phyloP scores from a whole-genome alignment of 2,797 vertebrate genomes.

The Bufotes viridis region DNA sequence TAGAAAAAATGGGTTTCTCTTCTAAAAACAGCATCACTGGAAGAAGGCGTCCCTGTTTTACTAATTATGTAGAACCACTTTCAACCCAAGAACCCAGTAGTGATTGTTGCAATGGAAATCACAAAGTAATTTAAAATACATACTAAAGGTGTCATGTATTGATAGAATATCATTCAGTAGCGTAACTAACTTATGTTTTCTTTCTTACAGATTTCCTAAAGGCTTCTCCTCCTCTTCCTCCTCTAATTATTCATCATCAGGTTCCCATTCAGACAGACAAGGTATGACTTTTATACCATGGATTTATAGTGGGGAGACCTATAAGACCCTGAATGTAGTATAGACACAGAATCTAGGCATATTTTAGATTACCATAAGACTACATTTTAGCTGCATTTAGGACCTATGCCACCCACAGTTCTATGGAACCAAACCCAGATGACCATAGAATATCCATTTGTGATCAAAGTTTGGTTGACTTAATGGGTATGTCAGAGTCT shows the following conservation, averaged over 20 bases:
- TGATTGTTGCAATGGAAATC: too few species aligned
- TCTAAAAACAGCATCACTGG: too few species aligned
- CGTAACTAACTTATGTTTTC: not conserved
- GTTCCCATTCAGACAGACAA: slow-evolving; percentile 25
- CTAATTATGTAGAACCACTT: too few species aligned
- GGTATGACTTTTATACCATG: slow-evolving; percentile 25
- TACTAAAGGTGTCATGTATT: too few species aligned
- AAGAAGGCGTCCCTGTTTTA: too few species aligned
- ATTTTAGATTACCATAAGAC: not conserved
- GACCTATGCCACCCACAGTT: not conserved
- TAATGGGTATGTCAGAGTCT: not conserved
- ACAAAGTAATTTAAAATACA: too few species aligned
- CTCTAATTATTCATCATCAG: slow-evolving; percentile 42
- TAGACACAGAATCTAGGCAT: not conserved
- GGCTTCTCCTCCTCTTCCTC: slow-evolving; percentile 2
- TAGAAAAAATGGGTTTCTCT: too few species aligned
- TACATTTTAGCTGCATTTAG: not conserved
- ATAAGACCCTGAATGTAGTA: too few species aligned
- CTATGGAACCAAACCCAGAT: not conserved
- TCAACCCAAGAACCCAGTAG: too few species aligned
- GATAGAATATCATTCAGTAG: too few species aligned
- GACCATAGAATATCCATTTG: not conserved
- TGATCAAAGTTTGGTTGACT: not conserved
- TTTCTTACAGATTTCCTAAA: slow-evolving; percentile 19
- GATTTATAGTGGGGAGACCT: not conserved